These are phyloP conservation scores for Mythimna lalbum DNA, from an alignment of 2,888 invertebrate species.

Conservation along the genomic window DNA sequence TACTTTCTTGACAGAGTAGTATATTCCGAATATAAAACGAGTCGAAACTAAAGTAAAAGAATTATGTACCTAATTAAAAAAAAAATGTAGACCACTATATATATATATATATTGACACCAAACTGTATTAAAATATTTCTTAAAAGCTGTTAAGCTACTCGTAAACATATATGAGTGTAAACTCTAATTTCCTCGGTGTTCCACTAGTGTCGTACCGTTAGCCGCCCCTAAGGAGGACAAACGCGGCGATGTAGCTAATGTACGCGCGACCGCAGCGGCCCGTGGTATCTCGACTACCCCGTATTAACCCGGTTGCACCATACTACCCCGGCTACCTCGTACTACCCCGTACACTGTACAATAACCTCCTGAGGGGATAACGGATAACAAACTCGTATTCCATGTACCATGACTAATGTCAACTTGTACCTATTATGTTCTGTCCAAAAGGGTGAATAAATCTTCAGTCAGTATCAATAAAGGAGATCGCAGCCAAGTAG, in stretches of 20 bases:
- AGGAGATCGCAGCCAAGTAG: conserved; percentile 13
- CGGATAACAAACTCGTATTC: conserved; percentile 23
- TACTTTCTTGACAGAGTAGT: too few species aligned
- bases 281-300: conserved; percentile 9
- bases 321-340: not conserved
- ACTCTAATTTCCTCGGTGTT: conserved; percentile 39
- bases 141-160: conserved; percentile 10
- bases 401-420: conserved; percentile 44
- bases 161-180: conserved; percentile 38
- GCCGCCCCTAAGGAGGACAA: conserved; percentile 42
- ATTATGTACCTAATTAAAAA: not conserved
- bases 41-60: not conserved
- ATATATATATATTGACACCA: too few species aligned
- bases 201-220: conserved; percentile 29
- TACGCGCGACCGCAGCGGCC: conserved; percentile 44
- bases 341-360: conserved; percentile 16
- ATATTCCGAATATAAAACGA: too few species aligned
- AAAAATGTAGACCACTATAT: too few species aligned
- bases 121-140: not conserved
- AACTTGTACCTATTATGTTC: conserved; percentile 42
- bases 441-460: conserved; percentile 53
- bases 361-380: conserved; percentile 28
- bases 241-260: conserved; percentile 53
- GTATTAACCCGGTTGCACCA: conserved; percentile 13
- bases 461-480: conserved; percentile 43